Evolutionary conservation across 2,888 invertebrate genomes (phyloP), one percentile per base, ranked within the genome.

Genomic region (Diarsia rubi): DNA sequence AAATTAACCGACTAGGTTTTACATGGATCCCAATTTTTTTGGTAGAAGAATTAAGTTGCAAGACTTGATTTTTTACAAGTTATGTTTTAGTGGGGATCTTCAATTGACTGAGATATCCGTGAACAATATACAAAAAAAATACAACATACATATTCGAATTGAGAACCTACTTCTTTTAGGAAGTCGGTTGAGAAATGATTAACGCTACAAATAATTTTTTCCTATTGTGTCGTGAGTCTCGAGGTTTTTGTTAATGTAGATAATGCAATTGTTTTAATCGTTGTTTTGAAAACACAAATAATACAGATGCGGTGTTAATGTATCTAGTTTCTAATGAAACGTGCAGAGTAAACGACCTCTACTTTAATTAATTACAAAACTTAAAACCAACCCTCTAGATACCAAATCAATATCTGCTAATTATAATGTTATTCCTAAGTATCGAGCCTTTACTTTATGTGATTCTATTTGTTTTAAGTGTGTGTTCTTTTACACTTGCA

Each of bases 401-500:
- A 59, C 8, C 19, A 42, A 49, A 12, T 21, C 16, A 14, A 37
- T 9, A 70, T 21, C 24, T 57, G 57, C 16, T 24, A 16, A 31
- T 4, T 47, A 77, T 57, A 70, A 77, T 77, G 70, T 31, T 49
- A 24, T 27, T 52, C 5, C 42, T 19, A 14, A 60, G 11, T 65
- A 60, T 27, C 16, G 14, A 21, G n/a, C 27, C 16, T 12, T 45
- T 77, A 6, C n/a, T 71, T 37, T 72, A 42, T 27, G 45, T 60
- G 27, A 45, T 60, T 42, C 31, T 78, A 11, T 65, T 77, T 37
- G 37, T 65, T 72, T 16, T 65, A 77, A 52, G 45, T 72, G n/a
- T 14, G 14, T 60, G 52, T 60, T 60, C 49, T 27, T 60, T 60
- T 16, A 65, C 72, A 45, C 37, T 64, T 27, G 60, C 72, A 65